A percentile compares a stretch with the other conserved stretches of the same genome.
Conservation (phyloP, 1,140 invertebrate genomes). For the Calliphora vicina region DNA sequence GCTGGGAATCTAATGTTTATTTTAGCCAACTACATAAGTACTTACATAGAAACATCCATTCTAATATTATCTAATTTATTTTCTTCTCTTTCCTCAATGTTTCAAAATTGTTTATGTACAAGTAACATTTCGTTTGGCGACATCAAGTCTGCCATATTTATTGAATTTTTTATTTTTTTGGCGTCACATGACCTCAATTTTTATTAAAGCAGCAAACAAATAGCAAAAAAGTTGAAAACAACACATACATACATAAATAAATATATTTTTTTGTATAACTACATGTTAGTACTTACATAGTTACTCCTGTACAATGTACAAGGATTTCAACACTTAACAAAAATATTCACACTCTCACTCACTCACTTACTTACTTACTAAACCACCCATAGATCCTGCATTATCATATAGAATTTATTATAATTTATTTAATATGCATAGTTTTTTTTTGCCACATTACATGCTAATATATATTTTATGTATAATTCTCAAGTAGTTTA, state of each 20-base stretch:
- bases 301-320: neutral
- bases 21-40: too few species aligned
- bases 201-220: neutral
- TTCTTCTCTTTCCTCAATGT: neutral
- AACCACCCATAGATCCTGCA: too few species aligned
- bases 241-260: too few species aligned
- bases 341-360: too few species aligned
- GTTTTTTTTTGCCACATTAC: too few species aligned
- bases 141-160: neutral
- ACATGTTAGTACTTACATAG: neutral
- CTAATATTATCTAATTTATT: neutral
- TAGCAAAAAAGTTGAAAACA: too few species aligned
- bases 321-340: neutral
- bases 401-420: too few species aligned
- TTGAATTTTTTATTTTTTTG: neutral
- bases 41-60: too few species aligned
- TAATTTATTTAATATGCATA: too few species aligned
- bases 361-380: too few species aligned
- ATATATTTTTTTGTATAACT: neutral
- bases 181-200: constrained; percentile 3
- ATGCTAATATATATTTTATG: neutral
- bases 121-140: neutral
- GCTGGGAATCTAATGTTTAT: too few species aligned
- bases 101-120: neutral
- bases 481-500: neutral